Evolutionary conservation across 2,113 vertebrate genomes (phyloP).

Genomic region (Gavia stellata): DNA sequence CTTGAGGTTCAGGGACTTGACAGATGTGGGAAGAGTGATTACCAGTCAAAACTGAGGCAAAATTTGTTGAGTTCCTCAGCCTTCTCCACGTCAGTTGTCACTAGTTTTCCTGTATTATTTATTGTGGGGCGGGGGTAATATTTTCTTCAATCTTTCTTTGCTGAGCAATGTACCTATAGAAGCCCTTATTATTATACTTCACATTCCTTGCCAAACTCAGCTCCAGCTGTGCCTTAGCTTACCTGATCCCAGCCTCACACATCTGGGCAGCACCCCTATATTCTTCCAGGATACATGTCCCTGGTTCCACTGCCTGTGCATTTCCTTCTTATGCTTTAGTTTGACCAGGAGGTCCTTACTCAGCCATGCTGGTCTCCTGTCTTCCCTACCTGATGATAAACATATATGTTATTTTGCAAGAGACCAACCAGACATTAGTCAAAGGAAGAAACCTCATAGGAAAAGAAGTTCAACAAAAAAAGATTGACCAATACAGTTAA

Average conservation of each 20-base stretch:
- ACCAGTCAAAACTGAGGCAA: neutral
- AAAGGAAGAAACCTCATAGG: neutral
- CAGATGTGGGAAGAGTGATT: neutral
- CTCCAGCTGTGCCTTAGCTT: neutral
- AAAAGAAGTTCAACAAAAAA: neutral
- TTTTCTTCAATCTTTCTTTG: neutral
- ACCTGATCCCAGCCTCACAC: neutral
- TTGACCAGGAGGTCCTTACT: neutral
- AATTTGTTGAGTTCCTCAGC: neutral
- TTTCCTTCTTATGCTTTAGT: neutral
- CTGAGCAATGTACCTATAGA: neutral
- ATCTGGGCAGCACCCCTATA: neutral
- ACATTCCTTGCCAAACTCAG: neutral
- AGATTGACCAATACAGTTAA: neutral
- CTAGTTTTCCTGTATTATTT: neutral
- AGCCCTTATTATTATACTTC: neutral
- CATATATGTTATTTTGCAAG: neutral
- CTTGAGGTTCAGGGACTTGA: neutral
- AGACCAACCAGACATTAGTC: neutral
- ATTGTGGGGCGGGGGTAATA: rapidly evolving
- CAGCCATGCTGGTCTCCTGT: neutral
- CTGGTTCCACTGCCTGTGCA: neutral
- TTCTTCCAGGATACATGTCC: neutral
- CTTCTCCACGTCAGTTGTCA: neutral
- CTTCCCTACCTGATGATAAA: neutral